Conservation (phyloP, 2,113 vertebrate species). For the Psittacula cyanocephala region DNA sequence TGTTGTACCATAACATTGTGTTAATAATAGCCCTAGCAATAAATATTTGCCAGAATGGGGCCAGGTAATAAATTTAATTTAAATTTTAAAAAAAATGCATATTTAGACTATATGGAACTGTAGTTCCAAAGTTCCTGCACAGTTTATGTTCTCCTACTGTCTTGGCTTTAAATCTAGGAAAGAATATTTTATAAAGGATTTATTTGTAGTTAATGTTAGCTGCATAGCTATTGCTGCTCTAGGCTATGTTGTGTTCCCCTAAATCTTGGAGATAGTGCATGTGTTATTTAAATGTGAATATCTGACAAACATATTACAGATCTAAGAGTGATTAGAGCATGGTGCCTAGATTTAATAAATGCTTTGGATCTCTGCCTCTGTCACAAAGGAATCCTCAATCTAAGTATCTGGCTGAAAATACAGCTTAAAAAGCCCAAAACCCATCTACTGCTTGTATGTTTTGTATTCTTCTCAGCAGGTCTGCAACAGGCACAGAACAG, state of each 20-base stretch:
- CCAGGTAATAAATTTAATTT: not conserved
- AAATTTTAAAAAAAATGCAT: not conserved
- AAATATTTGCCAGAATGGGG: not conserved
- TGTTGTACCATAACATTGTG: not conserved
- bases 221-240: not conserved
- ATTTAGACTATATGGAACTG: not conserved
- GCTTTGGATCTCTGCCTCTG: not conserved
- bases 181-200: not conserved
- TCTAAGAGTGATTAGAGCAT: not conserved
- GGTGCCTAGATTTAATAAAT: not conserved
- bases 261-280: not conserved
- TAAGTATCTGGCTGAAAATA: not conserved
- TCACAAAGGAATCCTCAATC: not conserved
- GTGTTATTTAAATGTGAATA: slow-evolving; percentile 20
- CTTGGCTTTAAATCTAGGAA: not conserved
- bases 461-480: not conserved
- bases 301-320: not conserved
- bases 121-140: not conserved
- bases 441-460: not conserved
- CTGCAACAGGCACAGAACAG: accelerated
- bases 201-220: not conserved
- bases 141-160: not conserved
- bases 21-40: not conserved
- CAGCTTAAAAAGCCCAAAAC: not conserved
- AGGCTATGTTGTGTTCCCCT: not conserved